A percentile compares a stretch with the other conserved stretches of the same genome.
Evolutionary conservation across 2,888 invertebrate genomes (phyloP).

Genomic region (Hartigia nigra): DNA sequence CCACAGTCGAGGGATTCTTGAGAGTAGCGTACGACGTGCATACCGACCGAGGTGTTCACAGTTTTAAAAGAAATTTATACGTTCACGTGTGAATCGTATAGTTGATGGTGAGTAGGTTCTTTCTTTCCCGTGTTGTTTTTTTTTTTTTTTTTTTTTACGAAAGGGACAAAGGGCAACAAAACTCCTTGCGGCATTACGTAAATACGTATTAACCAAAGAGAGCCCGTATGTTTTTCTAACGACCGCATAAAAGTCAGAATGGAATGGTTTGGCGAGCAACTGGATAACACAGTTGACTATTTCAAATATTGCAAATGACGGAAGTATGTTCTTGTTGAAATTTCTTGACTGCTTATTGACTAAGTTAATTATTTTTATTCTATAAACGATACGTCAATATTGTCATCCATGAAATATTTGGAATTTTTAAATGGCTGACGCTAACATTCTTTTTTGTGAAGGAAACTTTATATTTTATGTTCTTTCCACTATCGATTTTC

Average conservation of each 20-base stretch:
- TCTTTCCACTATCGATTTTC: not conserved
- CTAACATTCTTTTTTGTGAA: not conserved
- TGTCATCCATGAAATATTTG: not conserved
- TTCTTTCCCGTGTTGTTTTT: conserved; percentile 2
- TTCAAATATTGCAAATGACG: not conserved
- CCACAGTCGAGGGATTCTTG: not conserved
- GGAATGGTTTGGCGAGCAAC: not conserved
- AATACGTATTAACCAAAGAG: not conserved
- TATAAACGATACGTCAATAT: not conserved
- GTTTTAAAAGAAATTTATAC: not conserved
- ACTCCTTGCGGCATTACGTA: not conserved
- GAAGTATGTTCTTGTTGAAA: not conserved
- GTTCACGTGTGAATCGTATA: not conserved
- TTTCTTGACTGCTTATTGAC: not conserved
- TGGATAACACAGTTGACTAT: not conserved
- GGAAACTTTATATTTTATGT: conserved; percentile 10
- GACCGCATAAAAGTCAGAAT: not conserved
- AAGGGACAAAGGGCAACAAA: not conserved
- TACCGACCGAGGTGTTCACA: not conserved
- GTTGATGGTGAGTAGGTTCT: conserved; percentile 14
- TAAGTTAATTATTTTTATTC: not conserved
- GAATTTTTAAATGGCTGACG: not conserved
- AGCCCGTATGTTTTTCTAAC: not conserved
- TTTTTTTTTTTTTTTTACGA: not conserved
- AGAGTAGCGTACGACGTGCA: not conserved